Conservation (phyloP, 2,113 vertebrate species). For the Misgurnus anguillicaudatus region DNA sequence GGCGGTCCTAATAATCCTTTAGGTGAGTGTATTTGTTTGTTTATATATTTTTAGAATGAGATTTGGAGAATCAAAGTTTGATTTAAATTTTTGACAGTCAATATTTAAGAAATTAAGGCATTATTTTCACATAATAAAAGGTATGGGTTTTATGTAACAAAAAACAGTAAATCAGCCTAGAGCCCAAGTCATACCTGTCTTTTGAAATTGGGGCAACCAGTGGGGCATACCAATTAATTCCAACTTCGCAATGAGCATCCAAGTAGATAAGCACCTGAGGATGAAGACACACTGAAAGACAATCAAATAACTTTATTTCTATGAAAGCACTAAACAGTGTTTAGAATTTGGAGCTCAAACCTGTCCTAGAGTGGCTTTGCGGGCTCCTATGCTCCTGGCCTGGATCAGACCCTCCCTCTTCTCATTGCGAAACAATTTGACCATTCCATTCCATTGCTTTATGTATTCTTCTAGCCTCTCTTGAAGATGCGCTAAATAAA, state of each 20-base stretch:
- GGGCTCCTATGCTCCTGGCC: slow-evolving; percentile 94
- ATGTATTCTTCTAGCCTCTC: slow-evolving; percentile 91
- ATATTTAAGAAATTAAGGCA: too few relatives aligned
- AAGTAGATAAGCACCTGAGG: slow-evolving; percentile 93
- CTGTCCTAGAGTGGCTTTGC: slow-evolving; percentile 91
- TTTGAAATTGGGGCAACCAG: slow-evolving; percentile 94
- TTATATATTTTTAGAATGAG: too few relatives aligned
- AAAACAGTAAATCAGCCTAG: not conserved
- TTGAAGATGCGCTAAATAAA: slow-evolving; percentile 85
- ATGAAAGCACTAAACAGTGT: not conserved
- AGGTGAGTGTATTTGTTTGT: too few relatives aligned
- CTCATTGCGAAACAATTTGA: slow-evolving; percentile 93
- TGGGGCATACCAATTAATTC: slow-evolving; percentile 94
- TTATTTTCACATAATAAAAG: too few relatives aligned
- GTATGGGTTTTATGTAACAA: too few relatives aligned
- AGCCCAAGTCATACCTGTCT: slow-evolving; percentile 87
- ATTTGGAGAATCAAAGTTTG: too few relatives aligned
- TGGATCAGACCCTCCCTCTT: slow-evolving; percentile 97
- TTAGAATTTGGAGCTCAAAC: slow-evolving; percentile 64
- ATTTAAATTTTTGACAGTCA: too few relatives aligned
- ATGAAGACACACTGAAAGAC: not conserved
- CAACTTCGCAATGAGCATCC: slow-evolving; percentile 98
- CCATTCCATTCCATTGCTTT: slow-evolving; percentile 95
- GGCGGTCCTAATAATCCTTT: too few relatives aligned
- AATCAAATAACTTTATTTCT: not conserved